Percentiles rank a stretch among this genome's conserved stretches.
Conservation (phyloP, 2,113 vertebrate genomes). For the Camelus bactrianus region DNA sequence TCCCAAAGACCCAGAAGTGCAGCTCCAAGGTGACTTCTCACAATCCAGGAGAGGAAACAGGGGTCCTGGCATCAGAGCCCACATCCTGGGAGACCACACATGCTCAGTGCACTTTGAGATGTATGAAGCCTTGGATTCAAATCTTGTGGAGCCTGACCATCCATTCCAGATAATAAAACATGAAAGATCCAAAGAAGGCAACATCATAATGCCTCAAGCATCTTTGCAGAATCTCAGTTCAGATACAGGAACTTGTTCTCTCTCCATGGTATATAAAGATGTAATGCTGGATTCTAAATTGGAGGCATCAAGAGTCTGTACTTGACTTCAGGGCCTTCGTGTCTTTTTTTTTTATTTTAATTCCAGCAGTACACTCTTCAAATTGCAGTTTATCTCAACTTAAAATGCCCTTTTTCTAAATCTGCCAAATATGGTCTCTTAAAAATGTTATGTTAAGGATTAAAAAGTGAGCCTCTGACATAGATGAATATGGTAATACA, state of each 20-base stretch:
- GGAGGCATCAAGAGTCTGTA: not conserved
- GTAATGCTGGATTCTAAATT: slow-evolving; percentile 4
- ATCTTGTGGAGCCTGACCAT: not conserved
- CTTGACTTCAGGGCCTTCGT: slow-evolving; percentile 32
- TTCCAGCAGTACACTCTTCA: not conserved
- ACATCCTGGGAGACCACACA: not conserved
- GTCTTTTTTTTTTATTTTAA: not conserved
- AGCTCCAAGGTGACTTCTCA: not conserved
- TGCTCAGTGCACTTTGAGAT: not conserved
- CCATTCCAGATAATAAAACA: not conserved
- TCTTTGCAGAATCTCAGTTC: not conserved
- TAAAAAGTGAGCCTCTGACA: slow-evolving; percentile 17
- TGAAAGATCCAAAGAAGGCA: not conserved
- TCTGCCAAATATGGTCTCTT: slow-evolving; percentile 29
- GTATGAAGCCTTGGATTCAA: not conserved
- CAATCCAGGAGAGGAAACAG: not conserved
- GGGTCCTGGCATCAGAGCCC: not conserved
- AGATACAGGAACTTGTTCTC: not conserved
- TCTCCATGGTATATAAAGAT: not conserved
- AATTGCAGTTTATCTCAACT: slow-evolving; percentile 36
- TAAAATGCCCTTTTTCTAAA: slow-evolving; percentile 56
- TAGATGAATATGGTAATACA: slow-evolving; percentile 18
- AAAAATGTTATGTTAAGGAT: slow-evolving; percentile 32
- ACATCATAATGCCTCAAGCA: not conserved
- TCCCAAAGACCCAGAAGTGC: not conserved